Evolutionary conservation across 2,888 invertebrate genomes (phyloP).

Genomic region (Drosophila pseudotakahashii): DNA sequence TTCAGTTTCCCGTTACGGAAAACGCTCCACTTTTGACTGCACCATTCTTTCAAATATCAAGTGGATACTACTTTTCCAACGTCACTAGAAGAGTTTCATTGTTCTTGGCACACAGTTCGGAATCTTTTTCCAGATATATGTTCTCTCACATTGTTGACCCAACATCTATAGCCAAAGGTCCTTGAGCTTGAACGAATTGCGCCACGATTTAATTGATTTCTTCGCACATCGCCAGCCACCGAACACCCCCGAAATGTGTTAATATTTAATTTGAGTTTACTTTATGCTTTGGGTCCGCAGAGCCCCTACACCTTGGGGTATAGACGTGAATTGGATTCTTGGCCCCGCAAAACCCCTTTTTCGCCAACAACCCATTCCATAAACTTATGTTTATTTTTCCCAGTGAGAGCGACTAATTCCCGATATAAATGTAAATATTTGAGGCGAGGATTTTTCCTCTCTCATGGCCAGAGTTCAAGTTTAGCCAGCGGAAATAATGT

Average conservation of each 20-base stretch:
- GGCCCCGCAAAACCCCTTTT: constrained; percentile 1
- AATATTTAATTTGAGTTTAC: constrained; percentile 52
- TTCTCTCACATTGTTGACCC: constrained; percentile 2
- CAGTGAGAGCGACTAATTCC: constrained; percentile 37
- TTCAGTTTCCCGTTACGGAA: background rate
- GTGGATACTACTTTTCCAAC: constrained; percentile 4
- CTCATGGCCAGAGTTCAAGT: constrained; percentile 49
- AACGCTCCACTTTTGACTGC: background rate
- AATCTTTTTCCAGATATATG: constrained; percentile 1
- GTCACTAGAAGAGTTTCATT: background rate
- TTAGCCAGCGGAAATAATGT: constrained; percentile 33
- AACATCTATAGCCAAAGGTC: constrained; percentile 1
- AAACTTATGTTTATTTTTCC: constrained; percentile 42
- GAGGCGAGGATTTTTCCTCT: constrained; percentile 36
- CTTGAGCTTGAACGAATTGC: constrained; percentile 11
- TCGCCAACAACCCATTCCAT: background rate
- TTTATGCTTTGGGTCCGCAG: constrained; percentile 19
- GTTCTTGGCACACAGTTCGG: background rate
- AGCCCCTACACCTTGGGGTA: constrained; percentile 4
- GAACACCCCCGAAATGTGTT: constrained; percentile 38
- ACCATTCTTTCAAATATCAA: constrained; percentile 1
- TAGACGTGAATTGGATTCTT: constrained; percentile 27
- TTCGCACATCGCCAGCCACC: constrained; percentile 40
- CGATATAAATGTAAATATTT: constrained; percentile 46
- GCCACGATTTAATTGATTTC: constrained; percentile 48